phyloP scores from a whole-genome alignment of 1,140 invertebrate genomes.

The Eumeta japonica region DNA sequence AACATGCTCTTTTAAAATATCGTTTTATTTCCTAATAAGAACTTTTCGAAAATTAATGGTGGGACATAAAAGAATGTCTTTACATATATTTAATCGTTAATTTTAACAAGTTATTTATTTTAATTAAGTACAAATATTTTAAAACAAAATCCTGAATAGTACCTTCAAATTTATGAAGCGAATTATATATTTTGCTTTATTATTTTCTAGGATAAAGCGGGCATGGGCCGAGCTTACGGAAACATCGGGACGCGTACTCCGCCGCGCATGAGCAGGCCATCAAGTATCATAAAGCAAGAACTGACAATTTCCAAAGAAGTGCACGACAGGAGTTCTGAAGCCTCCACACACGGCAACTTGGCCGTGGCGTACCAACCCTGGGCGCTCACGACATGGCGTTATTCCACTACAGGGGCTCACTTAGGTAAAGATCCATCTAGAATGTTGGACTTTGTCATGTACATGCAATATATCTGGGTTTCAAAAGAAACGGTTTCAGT shows the following conservation, averaged over 20 bases:
- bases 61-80: too few relatives aligned
- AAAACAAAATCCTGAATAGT: too few relatives aligned
- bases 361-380: conserved; percentile 92
- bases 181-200: too few relatives aligned
- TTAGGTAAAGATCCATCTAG: conserved; percentile 55
- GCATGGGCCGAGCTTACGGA: conserved; percentile 89
- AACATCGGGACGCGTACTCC: conserved; percentile 91
- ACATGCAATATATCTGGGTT: too few relatives aligned
- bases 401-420: conserved; percentile 83
- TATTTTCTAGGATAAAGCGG: conserved; percentile 70
- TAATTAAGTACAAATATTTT: too few relatives aligned
- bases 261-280: conserved; percentile 91
- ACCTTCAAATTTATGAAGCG: too few relatives aligned
- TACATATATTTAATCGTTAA: too few relatives aligned
- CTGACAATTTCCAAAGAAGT: conserved; percentile 94
- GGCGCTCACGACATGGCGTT: conserved; percentile 91
- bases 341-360: conserved; percentile 92
- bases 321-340: conserved; percentile 91
- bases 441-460: too few relatives aligned
- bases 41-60: too few relatives aligned
- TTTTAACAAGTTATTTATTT: too few relatives aligned
- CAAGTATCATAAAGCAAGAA: conserved; percentile 88
- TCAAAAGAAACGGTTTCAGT: too few relatives aligned
- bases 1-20: background rate
- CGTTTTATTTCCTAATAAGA: background rate